Conservation (phyloP, 1,140 invertebrate genomes). For the Orius insidiosus region DNA sequence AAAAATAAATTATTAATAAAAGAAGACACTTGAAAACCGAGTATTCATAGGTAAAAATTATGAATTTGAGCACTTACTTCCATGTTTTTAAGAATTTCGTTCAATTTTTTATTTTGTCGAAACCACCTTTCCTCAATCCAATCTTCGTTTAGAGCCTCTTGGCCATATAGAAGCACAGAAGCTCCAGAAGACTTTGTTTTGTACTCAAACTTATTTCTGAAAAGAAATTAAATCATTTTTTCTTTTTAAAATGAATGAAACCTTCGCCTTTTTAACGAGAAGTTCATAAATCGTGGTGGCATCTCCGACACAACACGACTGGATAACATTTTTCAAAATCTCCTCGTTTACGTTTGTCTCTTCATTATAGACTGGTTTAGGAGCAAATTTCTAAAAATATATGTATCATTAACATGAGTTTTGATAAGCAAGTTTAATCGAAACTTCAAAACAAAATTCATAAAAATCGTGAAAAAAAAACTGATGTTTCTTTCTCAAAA, state of each 20-base stretch:
- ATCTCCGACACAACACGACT: slow-evolving; percentile 42
- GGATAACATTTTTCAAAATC: slow-evolving; percentile 43
- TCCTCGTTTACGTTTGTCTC: slow-evolving; percentile 47
- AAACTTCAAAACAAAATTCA: no score
- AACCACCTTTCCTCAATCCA: slow-evolving; percentile 68
- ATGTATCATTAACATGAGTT: no score
- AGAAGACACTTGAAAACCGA: no score
- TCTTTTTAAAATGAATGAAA: no score
- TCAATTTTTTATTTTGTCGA: slow-evolving; percentile 25
- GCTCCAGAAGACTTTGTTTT: slow-evolving; percentile 55
- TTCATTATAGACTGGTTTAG: slow-evolving; percentile 47
- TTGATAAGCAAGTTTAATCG: no score
- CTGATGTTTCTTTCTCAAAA: no score
- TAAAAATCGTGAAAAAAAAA: no score
- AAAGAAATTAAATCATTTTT: no score
- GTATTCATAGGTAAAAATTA: no score
- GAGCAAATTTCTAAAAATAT: slow-evolving; percentile 41
- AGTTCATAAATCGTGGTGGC: slow-evolving; percentile 54
- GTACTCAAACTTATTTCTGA: slow-evolving; percentile 35
- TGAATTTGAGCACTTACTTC: slow-evolving; percentile 43
- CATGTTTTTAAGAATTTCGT: slow-evolving; percentile 39
- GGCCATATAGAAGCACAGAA: slow-evolving; percentile 62
- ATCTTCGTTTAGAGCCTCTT: slow-evolving; percentile 42
- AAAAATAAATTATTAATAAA: no score
- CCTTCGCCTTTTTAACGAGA: slow-evolving; percentile 39